These are phyloP conservation scores for Julus scanicus DNA, from an alignment of 2,888 invertebrate species.

Conservation along the genomic window DNA sequence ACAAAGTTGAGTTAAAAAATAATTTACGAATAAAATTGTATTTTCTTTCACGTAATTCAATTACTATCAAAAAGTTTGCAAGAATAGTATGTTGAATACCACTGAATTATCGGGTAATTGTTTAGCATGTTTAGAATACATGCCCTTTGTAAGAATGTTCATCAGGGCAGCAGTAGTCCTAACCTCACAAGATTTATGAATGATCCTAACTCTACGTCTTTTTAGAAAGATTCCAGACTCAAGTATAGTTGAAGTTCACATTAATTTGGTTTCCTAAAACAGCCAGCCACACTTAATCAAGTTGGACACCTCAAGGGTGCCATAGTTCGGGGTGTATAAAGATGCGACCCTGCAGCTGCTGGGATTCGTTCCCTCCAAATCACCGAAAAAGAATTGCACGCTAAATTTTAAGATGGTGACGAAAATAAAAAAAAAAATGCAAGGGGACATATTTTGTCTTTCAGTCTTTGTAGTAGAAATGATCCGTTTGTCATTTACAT, in stretches of 20 bases:
- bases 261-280: neutral
- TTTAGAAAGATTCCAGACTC: neutral
- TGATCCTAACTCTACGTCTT: neutral
- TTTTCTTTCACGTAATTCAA: too few species aligned
- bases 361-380: constrained; percentile 3
- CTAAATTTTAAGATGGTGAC: neutral
- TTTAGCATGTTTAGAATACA: neutral
- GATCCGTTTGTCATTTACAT: constrained; percentile 28
- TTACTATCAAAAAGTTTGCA: too few species aligned
- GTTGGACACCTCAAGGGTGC: neutral
- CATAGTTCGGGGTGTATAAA: neutral
- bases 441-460: constrained; percentile 18
- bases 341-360: neutral
- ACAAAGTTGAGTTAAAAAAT: too few species aligned
- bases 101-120: neutral
- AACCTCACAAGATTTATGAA: neutral
- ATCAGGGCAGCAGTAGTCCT: too few species aligned
- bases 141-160: too few species aligned
- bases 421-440: neutral
- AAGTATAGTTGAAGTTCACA: neutral
- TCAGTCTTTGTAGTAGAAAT: constrained; percentile 34
- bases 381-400: neutral
- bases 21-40: too few species aligned
- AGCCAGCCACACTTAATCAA: neutral
- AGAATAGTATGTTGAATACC: too few species aligned